Conservation (phyloP, 2,888 invertebrate species). For the Temnothorax unifasciatus region DNA sequence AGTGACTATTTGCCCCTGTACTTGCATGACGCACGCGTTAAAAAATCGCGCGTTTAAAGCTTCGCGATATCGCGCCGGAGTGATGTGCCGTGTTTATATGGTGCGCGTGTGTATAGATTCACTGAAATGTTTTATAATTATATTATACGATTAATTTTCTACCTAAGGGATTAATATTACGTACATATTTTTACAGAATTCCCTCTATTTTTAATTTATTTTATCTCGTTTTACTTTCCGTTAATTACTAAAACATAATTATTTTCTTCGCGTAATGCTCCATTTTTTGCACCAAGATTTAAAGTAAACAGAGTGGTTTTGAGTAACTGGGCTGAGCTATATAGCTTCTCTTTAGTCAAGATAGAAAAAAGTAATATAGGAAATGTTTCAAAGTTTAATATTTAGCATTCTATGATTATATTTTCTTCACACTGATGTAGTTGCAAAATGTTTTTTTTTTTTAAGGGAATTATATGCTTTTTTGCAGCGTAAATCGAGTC, state of each 20-base stretch:
- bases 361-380: background rate
- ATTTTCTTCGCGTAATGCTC: background rate
- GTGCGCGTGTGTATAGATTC: background rate
- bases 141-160: background rate
- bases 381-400: background rate
- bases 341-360: background rate
- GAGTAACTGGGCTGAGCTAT: background rate
- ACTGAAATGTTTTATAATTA: background rate
- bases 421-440: background rate
- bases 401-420: background rate
- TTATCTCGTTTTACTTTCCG: background rate
- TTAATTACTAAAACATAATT: background rate
- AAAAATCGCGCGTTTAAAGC: conserved; percentile 13
- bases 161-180: background rate
- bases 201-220: background rate
- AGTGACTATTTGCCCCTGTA: conserved; percentile 30
- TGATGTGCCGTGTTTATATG: conserved; percentile 8
- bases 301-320: background rate
- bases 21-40: conserved; percentile 23
- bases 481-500: background rate
- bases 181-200: background rate
- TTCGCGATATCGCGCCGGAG: background rate
- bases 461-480: background rate
- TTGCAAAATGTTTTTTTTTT: background rate
- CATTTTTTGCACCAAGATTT: background rate